Base-by-base conservation (phyloP, 2,888 invertebrate genomes). In the Lycia hirtaria region DNA sequence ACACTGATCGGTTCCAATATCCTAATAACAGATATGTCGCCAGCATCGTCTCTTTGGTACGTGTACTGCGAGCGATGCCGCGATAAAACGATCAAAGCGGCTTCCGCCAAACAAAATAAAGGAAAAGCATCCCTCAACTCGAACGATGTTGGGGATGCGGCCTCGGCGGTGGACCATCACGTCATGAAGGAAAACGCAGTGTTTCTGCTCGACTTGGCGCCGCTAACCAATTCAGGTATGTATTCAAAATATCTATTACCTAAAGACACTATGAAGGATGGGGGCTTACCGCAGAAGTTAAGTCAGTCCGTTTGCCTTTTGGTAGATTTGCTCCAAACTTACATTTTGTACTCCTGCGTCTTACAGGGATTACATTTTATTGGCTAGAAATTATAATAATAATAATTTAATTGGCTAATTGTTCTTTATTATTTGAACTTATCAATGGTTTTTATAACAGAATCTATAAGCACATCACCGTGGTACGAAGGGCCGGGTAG, bases 141-240 rank as follows among this genome's bases (percentile, higher is more conserved):
- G 7, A 70, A 67, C 58, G 80, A 80, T 5, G 73, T 74, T 4
- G 60, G 60, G 0, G 71, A 75, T 4, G 28, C 70, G 6, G 48
- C 65, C 1, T 40, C 73, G 1, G 80, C 71, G 7, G 59, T 62
- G 93, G 87, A 89, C 66, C 88, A 97, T 76, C 87, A 95, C 41
- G 94, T 96, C 4, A 96, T 99, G 94, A 96, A 96, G 71, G 98
- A 98, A 78, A 99, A 99, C 81, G 98, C 99, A 0, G 94, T 98
- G 83, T 99, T 99, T 80, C 87, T 99, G 9, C 91, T 99, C 57
- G 98, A 98, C 78, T 84, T 99, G 50, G 97, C 97, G 0, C 96
- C 97, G 62, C 94, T 96, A 0, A 94, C 95, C 3, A 81, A 80
- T 32, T 80, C 88, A 7, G 88, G 90, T 88, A 65, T n/a, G n/a